These are phyloP conservation scores for Pantala flavescens DNA, from an alignment of 1,140 invertebrate genomes.

Conservation along the genomic window DNA sequence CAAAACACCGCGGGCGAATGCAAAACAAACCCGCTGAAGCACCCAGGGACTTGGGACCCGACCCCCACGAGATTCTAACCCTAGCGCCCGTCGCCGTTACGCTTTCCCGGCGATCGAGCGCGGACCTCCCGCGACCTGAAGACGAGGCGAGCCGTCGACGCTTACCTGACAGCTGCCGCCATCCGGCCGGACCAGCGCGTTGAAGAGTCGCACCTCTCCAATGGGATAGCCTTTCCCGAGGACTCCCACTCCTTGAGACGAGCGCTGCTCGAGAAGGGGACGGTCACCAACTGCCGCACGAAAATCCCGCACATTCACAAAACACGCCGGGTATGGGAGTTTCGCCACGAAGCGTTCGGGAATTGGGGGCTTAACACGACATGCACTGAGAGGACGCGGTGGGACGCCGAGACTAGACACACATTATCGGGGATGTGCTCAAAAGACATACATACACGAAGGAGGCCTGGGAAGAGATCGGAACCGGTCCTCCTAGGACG, in stretches of 20 bases:
- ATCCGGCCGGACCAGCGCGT: background rate
- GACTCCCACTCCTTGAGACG: background rate
- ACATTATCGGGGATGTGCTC: background rate
- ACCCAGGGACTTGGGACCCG: too few relatives aligned
- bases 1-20: background rate
- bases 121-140: too few relatives aligned
- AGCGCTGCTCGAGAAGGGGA: background rate
- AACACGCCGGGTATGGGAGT: background rate
- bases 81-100: background rate
- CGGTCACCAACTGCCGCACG: background rate
- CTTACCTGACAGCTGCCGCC: constrained; percentile 5
- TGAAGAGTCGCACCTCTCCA: background rate
- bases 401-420: background rate
- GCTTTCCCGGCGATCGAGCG: background rate
- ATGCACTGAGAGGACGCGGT: background rate
- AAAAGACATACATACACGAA: background rate
- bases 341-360: background rate
- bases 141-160: background rate
- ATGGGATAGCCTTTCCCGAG: background rate
- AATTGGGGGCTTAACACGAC: background rate
- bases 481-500: background rate
- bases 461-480: background rate
- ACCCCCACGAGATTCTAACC: too few relatives aligned
- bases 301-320: constrained; percentile 1
- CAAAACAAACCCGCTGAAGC: too few relatives aligned